Evolutionary conservation across 2,888 invertebrate genomes (phyloP).

Genomic region (Carabus problematicus): DNA sequence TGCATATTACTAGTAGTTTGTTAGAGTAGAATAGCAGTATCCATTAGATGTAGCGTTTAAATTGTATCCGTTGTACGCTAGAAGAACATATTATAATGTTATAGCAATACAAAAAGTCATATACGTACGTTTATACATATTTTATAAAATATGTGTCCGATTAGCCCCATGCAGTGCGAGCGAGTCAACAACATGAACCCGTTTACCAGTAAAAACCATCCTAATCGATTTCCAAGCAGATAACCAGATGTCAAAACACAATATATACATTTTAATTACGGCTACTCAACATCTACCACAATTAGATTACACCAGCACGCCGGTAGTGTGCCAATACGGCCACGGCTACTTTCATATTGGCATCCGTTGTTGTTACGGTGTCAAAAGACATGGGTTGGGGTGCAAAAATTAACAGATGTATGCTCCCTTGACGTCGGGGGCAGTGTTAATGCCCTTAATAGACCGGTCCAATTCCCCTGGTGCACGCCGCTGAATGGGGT

Average conservation of each 20-base stretch:
- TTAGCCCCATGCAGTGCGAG: no score
- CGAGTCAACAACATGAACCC: no score
- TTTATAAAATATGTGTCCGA: no score
- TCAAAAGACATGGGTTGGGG: slow-evolving; percentile 49
- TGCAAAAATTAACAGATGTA: slow-evolving; percentile 63
- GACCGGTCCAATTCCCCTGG: slow-evolving; percentile 50
- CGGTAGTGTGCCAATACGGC: background rate
- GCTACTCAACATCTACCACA: slow-evolving; percentile 49
- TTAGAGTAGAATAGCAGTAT: no score
- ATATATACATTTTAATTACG: slow-evolving; percentile 58
- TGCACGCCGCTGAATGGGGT: slow-evolving; percentile 44
- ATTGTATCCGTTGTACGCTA: no score
- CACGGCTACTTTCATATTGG: slow-evolving; percentile 8
- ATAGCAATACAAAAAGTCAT: no score
- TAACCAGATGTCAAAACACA: slow-evolving; percentile 55
- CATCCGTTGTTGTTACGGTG: slow-evolving; percentile 37
- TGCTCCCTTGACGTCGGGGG: slow-evolving; percentile 54
- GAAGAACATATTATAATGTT: no score
- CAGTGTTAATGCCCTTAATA: slow-evolving; percentile 58
- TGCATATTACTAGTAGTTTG: no score
- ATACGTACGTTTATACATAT: no score
- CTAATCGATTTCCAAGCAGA: slow-evolving; percentile 40
- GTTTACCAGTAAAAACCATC: slow-evolving; percentile 17
- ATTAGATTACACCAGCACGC: slow-evolving; percentile 16
- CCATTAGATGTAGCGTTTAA: no score